Evolutionary conservation across 1,140 invertebrate species (phyloP).

Genomic region (Megalonaias nervosa): DNA sequence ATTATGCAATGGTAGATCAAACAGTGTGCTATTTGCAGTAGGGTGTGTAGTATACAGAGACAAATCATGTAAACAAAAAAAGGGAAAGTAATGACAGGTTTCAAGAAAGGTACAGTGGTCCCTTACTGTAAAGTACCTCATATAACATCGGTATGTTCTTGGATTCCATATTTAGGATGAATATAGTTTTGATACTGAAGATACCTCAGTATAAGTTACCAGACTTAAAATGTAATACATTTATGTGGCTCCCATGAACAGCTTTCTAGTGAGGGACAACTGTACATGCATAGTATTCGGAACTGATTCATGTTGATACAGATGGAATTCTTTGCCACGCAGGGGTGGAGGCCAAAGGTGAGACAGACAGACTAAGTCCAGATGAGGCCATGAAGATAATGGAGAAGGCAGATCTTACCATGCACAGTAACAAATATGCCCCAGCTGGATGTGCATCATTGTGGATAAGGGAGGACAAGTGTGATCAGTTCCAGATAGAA

Average conservation of each 20-base stretch:
- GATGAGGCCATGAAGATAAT: constrained; percentile 38
- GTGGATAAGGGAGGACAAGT: constrained; percentile 44
- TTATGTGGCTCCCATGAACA: neutral
- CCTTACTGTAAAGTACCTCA: too few relatives aligned
- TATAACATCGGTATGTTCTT: too few relatives aligned
- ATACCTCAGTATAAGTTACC: neutral
- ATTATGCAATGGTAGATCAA: too few relatives aligned
- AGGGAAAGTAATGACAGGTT: too few relatives aligned
- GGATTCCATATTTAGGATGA: neutral
- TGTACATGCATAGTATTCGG: too few relatives aligned
- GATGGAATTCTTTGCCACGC: constrained; percentile 5
- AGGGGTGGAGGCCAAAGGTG: constrained; percentile 55
- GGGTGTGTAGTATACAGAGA: too few relatives aligned
- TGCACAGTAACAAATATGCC: constrained; percentile 16
- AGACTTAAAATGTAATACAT: neutral
- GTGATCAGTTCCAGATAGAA: constrained; percentile 44
- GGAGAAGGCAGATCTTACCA: constrained; percentile 33
- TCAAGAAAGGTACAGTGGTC: too few relatives aligned
- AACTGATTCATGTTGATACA: too few relatives aligned
- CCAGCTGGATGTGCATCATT: constrained; percentile 31
- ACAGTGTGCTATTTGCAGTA: too few relatives aligned
- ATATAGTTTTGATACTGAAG: neutral
- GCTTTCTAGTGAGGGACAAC: neutral
- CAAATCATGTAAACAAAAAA: too few relatives aligned
- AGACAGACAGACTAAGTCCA: constrained; percentile 47